Evolutionary conservation across 2,888 invertebrate species (phyloP).

Genomic region (Macroteleia sp.): DNA sequence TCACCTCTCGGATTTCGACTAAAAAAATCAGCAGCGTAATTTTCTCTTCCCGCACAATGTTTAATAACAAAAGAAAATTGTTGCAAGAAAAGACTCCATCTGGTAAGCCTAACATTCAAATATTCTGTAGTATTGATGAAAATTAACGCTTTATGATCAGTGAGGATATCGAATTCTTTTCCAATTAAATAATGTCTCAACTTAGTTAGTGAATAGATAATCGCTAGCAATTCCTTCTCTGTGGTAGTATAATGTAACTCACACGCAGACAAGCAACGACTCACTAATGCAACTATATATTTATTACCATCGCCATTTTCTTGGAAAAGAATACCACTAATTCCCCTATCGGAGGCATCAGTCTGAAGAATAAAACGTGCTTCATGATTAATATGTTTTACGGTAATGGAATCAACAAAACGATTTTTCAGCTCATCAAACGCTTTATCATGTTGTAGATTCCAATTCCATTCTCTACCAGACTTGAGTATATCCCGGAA

Average conservation of each 20-base stretch:
- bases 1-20: slow-evolving; percentile 20
- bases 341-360: slow-evolving; percentile 5
- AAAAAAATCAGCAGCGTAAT: slow-evolving; percentile 1
- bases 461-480: background rate
- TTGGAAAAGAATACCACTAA: slow-evolving; percentile 1
- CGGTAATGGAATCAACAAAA: background rate
- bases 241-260: slow-evolving; percentile 22
- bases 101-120: background rate
- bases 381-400: background rate
- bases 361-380: slow-evolving; percentile 2
- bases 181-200: background rate
- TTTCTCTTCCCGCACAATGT: slow-evolving; percentile 1
- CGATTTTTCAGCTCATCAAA: background rate
- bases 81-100: slow-evolving; percentile 19
- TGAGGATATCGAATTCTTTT: slow-evolving; percentile 6
- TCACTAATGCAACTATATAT: background rate
- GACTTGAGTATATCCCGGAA: slow-evolving; percentile 1
- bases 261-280: background rate
- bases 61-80: slow-evolving; percentile 6
- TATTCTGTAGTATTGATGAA: background rate
- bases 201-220: slow-evolving; percentile 11
- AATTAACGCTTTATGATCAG: slow-evolving; percentile 10
- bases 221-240: slow-evolving; percentile 13
- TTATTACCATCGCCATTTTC: background rate
- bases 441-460: background rate